Evolutionary conservation across 2,797 vertebrate genomes (phyloP).

Genomic region (Centroberyx gerrardi): DNA sequence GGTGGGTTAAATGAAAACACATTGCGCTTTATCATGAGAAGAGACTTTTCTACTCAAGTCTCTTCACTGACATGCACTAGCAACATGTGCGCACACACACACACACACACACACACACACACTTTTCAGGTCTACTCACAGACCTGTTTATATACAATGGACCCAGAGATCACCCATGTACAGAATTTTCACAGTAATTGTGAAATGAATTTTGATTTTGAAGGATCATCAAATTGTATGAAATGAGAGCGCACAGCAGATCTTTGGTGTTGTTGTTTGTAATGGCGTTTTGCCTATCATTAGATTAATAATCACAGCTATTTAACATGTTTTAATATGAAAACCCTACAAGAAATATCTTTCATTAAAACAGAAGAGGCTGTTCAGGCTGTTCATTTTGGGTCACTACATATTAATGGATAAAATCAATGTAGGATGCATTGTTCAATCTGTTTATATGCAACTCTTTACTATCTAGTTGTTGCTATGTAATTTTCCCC

Average conservation of each 20-base stretch:
- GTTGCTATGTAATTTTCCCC: conserved; percentile 4
- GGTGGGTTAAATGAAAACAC: background rate
- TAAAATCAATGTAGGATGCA: conserved; percentile 36
- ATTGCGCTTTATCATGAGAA: too few relatives aligned
- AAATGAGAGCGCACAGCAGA: conserved; percentile 41
- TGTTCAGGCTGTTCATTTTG: conserved; percentile 11
- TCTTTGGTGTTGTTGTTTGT: conserved; percentile 16
- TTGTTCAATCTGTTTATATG: conserved; percentile 18
- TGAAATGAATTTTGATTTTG: too few relatives aligned
- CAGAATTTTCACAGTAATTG: too few relatives aligned
- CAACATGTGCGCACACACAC: too few relatives aligned
- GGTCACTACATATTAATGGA: conserved; percentile 29
- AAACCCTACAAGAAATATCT: conserved; percentile 32
- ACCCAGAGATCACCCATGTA: too few relatives aligned
- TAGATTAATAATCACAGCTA: conserved; percentile 32
- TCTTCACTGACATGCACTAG: too few relatives aligned
- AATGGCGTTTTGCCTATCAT: conserved; percentile 31
- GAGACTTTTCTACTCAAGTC: too few relatives aligned
- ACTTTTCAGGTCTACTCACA: too few relatives aligned
- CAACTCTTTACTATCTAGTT: conserved; percentile 23
- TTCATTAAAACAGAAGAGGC: conserved; percentile 55
- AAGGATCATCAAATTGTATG: conserved; percentile 31
- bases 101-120: too few relatives aligned
- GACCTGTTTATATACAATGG: too few relatives aligned
- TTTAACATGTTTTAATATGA: conserved; percentile 32